Base-by-base conservation (phyloP, 2,113 vertebrate genomes). In the Sceloporus tristichus region DNA sequence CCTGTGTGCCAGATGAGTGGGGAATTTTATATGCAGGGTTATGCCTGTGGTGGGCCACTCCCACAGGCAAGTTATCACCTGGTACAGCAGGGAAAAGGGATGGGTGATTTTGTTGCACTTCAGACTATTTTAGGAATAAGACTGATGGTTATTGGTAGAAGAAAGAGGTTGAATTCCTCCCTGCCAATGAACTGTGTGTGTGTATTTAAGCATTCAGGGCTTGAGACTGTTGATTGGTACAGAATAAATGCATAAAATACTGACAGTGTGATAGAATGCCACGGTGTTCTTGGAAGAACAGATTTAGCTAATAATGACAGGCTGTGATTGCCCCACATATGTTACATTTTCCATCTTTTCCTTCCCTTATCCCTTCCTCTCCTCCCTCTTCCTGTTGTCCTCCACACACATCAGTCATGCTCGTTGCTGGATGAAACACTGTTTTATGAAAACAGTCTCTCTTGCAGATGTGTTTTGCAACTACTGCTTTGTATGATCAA, bases 221-320 rank as follows among this genome's bases (percentile, higher is more conserved):
- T 76, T 23, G 6, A 89, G 83, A 77, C 85, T 84, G 88, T 86
- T 89, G 38, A 88, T 78, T 87, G 40, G 71, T 81, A 73, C 84
- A 86, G 91, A 90, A 89, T 87, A 86, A 93, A 91, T 81, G 40
- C 2, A 27, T 75, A 88, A 86, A 79, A 76, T 84, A 77, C 89
- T 86, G 71, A 79, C 87, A 54, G 85, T 54, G 29, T 42, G 85
- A 87, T 79, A 92, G 89, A 54, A 74, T 86, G 85, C 84, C 88
- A 54, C n/a, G 1, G 40, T 56, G 87, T 88, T 84, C 81, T 84
- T 84, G 70, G 29, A 87, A 6, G 23, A 88, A 82, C 74, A 56
- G 92, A 91, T 85, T 91, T 88, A 84, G 87, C 79, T 77, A 0
- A 0, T 71, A n/a, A 82, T 87, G 85, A 73, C 59, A 87, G 23